phyloP scores from a whole-genome alignment of 2,888 invertebrate genomes.

The Baronia brevicornis region DNA sequence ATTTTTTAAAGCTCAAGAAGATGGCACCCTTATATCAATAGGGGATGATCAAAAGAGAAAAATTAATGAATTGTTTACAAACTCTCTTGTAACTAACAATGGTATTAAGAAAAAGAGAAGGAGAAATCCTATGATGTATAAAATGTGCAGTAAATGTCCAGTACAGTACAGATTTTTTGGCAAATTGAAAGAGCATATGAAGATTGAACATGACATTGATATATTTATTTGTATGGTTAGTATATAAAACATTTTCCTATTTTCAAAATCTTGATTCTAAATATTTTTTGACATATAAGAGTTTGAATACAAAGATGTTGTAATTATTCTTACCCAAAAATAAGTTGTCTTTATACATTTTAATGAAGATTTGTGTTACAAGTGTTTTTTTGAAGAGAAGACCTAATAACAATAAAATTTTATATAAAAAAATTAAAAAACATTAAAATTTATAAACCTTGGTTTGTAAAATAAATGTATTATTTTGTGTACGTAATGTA shows the following conservation, averaged over 20 bases:
- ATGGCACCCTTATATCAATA: constrained; percentile 23
- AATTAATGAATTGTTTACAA: constrained; percentile 14
- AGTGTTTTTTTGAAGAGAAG: no score
- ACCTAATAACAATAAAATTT: no score
- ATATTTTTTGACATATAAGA: no score
- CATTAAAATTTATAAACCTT: no score
- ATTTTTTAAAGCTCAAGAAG: constrained; percentile 28
- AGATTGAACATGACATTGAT: constrained; percentile 41
- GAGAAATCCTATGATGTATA: constrained; percentile 47
- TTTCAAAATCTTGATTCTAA: no score
- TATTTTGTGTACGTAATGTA: no score
- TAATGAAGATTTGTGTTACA: not conserved
- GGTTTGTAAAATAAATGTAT: no score
- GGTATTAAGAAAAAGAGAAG: constrained; percentile 28
- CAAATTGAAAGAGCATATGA: constrained; percentile 56
- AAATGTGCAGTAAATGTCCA: constrained; percentile 46
- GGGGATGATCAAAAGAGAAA: constrained; percentile 22
- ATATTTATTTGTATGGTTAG: constrained; percentile 55
- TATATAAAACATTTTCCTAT: constrained; percentile 4
- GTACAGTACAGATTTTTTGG: constrained; percentile 53
- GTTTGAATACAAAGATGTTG: no score
- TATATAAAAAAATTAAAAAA: no score
- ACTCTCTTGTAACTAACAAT: constrained; percentile 10
- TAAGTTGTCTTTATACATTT: not conserved
- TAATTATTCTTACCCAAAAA: not conserved